Evolutionary conservation across 2,888 invertebrate species (phyloP).

Genomic region (Ophion ellenae): DNA sequence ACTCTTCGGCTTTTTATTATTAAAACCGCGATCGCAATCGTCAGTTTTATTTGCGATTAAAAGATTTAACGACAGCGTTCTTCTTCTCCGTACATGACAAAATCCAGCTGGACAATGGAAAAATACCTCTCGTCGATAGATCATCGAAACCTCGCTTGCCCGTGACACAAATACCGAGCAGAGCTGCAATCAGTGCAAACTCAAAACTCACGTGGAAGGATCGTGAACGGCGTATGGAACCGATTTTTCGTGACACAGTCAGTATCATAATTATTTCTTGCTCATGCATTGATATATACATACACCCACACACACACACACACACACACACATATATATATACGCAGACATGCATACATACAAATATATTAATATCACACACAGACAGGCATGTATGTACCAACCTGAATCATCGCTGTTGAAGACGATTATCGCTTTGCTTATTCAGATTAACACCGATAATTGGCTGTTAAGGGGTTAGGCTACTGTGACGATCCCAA

Average conservation of each 20-base stretch:
- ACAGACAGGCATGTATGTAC: neutral
- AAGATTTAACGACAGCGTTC: slow-evolving; percentile 19
- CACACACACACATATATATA: neutral
- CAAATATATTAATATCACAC: neutral
- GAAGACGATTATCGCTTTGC: neutral
- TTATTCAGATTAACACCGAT: neutral
- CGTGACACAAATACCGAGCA: slow-evolving; percentile 51
- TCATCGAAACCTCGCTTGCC: slow-evolving; percentile 77
- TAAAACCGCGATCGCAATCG: neutral
- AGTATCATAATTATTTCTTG: slow-evolving; percentile 60
- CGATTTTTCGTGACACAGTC: slow-evolving; percentile 77
- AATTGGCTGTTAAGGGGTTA: neutral
- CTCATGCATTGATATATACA: neutral
- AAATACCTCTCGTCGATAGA: slow-evolving; percentile 79
- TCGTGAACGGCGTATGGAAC: slow-evolving; percentile 79
- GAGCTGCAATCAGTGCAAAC: slow-evolving; percentile 64
- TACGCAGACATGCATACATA: neutral
- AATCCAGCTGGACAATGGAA: slow-evolving; percentile 73
- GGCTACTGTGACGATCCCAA: neutral
- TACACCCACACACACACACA: neutral
- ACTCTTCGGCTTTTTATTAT: neutral
- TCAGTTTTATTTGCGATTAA: neutral
- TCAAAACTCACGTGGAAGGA: slow-evolving; percentile 73
- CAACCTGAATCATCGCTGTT: neutral
- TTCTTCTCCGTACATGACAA: slow-evolving; percentile 15